Evolutionary conservation across 2,797 vertebrate genomes (phyloP).

Genomic region (Etheostoma nigrum): DNA sequence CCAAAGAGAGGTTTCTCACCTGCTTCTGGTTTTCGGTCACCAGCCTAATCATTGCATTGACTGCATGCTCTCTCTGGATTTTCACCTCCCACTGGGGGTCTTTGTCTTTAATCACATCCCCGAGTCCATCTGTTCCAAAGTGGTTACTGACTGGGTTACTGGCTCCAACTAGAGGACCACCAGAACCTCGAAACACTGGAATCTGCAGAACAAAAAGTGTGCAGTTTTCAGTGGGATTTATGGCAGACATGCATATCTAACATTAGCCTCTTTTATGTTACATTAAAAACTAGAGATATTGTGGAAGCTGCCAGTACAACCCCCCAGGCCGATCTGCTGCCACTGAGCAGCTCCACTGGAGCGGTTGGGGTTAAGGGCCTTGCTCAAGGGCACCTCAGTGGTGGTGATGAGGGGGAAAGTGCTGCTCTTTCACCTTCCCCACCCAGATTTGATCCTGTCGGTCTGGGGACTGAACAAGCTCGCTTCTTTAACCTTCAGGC

Average conservation of each 20-base stretch:
- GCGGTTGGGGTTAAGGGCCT: too few relatives aligned
- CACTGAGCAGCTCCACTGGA: too few relatives aligned
- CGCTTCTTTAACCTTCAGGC: too few relatives aligned
- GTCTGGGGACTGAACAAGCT: too few relatives aligned
- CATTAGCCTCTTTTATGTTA: too few relatives aligned
- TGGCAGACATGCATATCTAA: background rate
- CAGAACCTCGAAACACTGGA: slow-evolving; percentile 83
- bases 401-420: too few relatives aligned
- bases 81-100: slow-evolving; percentile 78
- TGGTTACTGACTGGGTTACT: slow-evolving; percentile 55
- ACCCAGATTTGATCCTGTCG: too few relatives aligned
- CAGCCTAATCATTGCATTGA: slow-evolving; percentile 80
- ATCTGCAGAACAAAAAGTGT: slow-evolving; percentile 67
- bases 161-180: slow-evolving; percentile 70
- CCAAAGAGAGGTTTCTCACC: slow-evolving; percentile 61
- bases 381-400: too few relatives aligned
- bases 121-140: slow-evolving; percentile 86
- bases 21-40: slow-evolving; percentile 80
- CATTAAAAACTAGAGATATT: too few relatives aligned
- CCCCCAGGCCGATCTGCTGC: too few relatives aligned
- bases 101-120: slow-evolving; percentile 79
- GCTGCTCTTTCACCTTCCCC: too few relatives aligned
- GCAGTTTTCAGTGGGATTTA: background rate
- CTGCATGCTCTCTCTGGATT: slow-evolving; percentile 82
- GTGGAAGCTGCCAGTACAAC: too few relatives aligned